Conservation (phyloP, 2,797 vertebrate species). For the Acanthurus lineatus region DNA sequence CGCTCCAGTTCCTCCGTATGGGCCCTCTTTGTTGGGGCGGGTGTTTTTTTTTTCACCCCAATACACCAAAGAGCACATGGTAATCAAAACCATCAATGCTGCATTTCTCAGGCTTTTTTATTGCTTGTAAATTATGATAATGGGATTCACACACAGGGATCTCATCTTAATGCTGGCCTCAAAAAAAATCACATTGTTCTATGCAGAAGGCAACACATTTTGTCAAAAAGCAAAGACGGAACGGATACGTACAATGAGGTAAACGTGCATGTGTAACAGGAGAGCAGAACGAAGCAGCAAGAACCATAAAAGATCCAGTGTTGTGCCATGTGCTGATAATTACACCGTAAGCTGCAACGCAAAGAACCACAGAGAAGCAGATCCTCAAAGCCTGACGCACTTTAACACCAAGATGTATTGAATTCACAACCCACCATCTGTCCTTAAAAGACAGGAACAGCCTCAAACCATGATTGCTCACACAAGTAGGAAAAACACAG, state of each 20-base stretch:
- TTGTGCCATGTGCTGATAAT: constrained; percentile 81
- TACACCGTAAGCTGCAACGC: constrained; percentile 64
- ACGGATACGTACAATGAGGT: constrained; percentile 68
- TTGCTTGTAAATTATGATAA: constrained; percentile 85
- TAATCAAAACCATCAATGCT: constrained; percentile 87
- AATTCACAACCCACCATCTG: constrained; percentile 74
- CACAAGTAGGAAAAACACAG: constrained; percentile 71
- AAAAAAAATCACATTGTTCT: constrained; percentile 51
- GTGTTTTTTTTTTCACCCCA: constrained; percentile 53
- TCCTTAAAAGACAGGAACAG: constrained; percentile 76
- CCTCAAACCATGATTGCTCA: constrained; percentile 74
- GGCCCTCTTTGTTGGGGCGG: constrained; percentile 70
- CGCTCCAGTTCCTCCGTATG: constrained; percentile 72
- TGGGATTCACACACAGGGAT: constrained; percentile 73
- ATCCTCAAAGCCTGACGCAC: constrained; percentile 70
- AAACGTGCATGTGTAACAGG: constrained; percentile 53
- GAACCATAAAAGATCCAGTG: constrained; percentile 68
- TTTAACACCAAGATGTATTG: constrained; percentile 73
- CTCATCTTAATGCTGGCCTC: constrained; percentile 44
- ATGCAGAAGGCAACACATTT: constrained; percentile 58
- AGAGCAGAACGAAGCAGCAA: constrained; percentile 38
- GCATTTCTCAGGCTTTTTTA: constrained; percentile 78
- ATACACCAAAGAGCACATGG: constrained; percentile 79
- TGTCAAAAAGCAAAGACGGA: constrained; percentile 54
- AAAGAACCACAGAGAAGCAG: constrained; percentile 73